These are phyloP conservation scores for Stichodactyla mertensii DNA, from an alignment of 64 coral and sea anemone species.

Conservation along the genomic window DNA sequence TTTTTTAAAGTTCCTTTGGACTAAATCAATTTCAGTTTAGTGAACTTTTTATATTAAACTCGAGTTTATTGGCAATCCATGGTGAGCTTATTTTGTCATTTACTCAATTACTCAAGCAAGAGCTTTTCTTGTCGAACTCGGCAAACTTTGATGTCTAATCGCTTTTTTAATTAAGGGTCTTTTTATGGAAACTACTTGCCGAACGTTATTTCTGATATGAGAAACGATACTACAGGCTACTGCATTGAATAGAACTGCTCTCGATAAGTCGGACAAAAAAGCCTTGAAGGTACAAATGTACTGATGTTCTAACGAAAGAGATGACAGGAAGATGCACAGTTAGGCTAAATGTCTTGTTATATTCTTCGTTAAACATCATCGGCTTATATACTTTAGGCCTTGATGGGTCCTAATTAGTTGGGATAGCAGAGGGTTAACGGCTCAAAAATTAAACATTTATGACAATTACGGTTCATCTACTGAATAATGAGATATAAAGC, in stretches of 20 bases:
- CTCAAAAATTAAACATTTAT: background rate
- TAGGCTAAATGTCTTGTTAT: background rate
- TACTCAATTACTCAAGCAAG: background rate
- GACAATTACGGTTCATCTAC: background rate
- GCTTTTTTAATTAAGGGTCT: background rate
- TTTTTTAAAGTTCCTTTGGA: background rate
- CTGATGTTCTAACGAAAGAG: background rate
- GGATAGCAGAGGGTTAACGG: constrained; percentile 1
- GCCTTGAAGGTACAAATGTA: background rate
- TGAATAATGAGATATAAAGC: background rate
- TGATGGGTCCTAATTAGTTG: background rate
- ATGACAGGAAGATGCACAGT: background rate
- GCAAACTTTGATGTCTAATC: constrained; percentile 11
- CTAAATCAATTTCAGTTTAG: background rate
- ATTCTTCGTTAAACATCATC: constrained; percentile 1
- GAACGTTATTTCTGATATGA: background rate
- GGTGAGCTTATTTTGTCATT: background rate
- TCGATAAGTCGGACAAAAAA: background rate
- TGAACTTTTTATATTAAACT: background rate
- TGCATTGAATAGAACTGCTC: background rate
- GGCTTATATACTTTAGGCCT: constrained; percentile 3
- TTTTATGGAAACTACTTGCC: constrained; percentile 1
- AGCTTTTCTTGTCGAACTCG: constrained; percentile 6
- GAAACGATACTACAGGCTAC: background rate
- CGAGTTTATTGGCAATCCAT: background rate